Evolutionary conservation across 2,797 vertebrate genomes (phyloP).

Genomic region (Coccyzus lansbergi): DNA sequence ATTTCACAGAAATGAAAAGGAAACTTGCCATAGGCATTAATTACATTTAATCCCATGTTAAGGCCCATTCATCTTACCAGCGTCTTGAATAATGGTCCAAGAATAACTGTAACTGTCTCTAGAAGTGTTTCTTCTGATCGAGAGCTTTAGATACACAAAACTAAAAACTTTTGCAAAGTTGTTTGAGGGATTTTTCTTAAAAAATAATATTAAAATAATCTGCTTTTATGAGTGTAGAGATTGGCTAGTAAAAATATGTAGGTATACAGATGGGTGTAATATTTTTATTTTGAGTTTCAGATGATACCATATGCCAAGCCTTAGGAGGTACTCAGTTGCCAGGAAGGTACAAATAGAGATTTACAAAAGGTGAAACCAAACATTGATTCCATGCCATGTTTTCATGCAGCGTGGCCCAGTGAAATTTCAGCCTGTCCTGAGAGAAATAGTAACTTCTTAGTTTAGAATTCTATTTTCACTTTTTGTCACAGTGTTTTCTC

Average conservation of each 20-base stretch:
- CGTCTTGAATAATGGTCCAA: conserved; percentile 11
- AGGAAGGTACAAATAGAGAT: conserved; percentile 31
- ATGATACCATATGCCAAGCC: conserved; percentile 53
- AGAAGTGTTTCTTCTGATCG: background rate
- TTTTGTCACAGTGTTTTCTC: background rate
- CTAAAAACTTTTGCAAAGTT: background rate
- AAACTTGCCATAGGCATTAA: conserved; percentile 11
- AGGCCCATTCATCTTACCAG: background rate
- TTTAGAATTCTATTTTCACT: background rate
- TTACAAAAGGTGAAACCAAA: conserved; percentile 28
- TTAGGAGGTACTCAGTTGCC: conserved; percentile 31
- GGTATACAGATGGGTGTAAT: conserved; percentile 54
- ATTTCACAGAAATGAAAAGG: background rate
- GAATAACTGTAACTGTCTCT: background rate
- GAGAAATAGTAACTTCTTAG: background rate
- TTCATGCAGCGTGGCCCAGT: background rate
- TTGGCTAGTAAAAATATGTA: background rate
- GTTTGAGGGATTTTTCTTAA: background rate
- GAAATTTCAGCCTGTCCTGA: background rate
- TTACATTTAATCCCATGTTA: conserved; percentile 29
- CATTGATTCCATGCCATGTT: background rate
- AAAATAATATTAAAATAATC: background rate
- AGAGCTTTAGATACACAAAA: background rate
- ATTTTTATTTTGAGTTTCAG: conserved; percentile 46
- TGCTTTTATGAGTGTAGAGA: background rate